Evolutionary conservation across 2,113 vertebrate genomes (phyloP), one percentile per base, ranked within the genome.

Genomic region (Malurus alboscapulatus): DNA sequence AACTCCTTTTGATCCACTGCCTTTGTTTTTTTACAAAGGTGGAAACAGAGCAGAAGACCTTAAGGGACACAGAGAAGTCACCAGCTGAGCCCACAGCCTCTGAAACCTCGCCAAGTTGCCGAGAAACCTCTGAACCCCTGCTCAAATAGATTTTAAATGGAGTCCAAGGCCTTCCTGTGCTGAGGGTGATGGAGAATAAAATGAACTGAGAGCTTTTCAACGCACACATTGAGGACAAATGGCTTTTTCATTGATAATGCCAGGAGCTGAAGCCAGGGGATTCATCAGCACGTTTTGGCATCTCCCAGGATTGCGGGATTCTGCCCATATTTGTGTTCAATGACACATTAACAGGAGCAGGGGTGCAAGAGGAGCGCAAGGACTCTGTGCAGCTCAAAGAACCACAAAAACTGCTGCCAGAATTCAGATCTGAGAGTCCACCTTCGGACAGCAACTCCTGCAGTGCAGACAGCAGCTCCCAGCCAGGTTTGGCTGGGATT

Each of bases 241-340:
- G 66, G 25, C n/a, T 95, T 96, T 91, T 89, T 65, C 92, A 87
- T 29, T 84, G 69, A 72, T 45, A 79, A 83, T 42, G 69, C 77
- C 84, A 79, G 58, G 30, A 73, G 61, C 61, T 87, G 89, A 72
- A 81, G 94, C 65, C 87, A 92, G 78, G 50, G 77, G 73, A 91
- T 82, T 69, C 84, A 91, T 82, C 87, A 91, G 71, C 45, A 5
- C 3, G 42, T 76, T 65, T 4, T 66, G 82, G 84, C 94, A 89
- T 34, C 87, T 80, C 7, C 0, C 5, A 5, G 74, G 66, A 83
- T 58, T 27, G 87, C 66, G 53, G 75, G 63, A 57, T 57, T 32
- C 84, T 45, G 54, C 62, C 81, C 67, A 7, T 5, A 1, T 17
- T 20, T 9, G 42, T 42, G 85, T 61, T 82, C 66, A 90, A 32